These are phyloP conservation scores for Callosobruchus maculatus DNA, from an alignment of 2,888 invertebrate species.

Conservation along the genomic window DNA sequence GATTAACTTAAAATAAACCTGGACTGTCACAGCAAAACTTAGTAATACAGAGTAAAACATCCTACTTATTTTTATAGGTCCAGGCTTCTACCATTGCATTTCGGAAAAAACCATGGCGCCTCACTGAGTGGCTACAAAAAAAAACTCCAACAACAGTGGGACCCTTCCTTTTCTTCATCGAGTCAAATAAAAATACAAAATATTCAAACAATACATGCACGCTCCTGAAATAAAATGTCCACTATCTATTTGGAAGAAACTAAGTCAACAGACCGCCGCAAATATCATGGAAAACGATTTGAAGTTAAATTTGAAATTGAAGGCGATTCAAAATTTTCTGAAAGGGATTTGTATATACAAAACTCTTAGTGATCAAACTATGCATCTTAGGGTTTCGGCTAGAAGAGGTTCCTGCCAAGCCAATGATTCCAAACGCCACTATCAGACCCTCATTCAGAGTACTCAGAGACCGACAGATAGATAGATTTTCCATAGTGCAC, in stretches of 20 bases:
- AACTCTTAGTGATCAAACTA: too few relatives aligned
- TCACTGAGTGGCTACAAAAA: background rate
- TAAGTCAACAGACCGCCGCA: background rate
- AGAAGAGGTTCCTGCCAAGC: too few relatives aligned
- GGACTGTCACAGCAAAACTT: slow-evolving; percentile 46
- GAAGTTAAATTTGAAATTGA: too few relatives aligned
- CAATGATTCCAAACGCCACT: too few relatives aligned
- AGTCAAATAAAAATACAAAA: slow-evolving; percentile 1
- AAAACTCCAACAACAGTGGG: background rate
- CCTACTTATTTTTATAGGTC: slow-evolving; percentile 41
- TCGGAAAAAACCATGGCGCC: slow-evolving; percentile 15
- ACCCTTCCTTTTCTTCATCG: background rate
- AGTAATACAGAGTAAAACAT: slow-evolving; percentile 38
- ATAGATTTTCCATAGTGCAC: too few relatives aligned
- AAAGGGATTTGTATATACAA: too few relatives aligned
- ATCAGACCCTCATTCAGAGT: too few relatives aligned
- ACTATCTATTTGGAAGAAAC: background rate
- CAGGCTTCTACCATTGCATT: slow-evolving; percentile 44
- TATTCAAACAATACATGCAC: slow-evolving; percentile 5
- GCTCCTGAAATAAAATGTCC: background rate
- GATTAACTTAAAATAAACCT: slow-evolving; percentile 47
- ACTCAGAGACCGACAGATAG: too few relatives aligned
- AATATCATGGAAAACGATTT: background rate
- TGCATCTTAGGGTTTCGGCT: too few relatives aligned
- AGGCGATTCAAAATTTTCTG: too few relatives aligned